Evolutionary conservation across 2,888 invertebrate genomes (phyloP).

Genomic region (Cryptosula pallasiana): DNA sequence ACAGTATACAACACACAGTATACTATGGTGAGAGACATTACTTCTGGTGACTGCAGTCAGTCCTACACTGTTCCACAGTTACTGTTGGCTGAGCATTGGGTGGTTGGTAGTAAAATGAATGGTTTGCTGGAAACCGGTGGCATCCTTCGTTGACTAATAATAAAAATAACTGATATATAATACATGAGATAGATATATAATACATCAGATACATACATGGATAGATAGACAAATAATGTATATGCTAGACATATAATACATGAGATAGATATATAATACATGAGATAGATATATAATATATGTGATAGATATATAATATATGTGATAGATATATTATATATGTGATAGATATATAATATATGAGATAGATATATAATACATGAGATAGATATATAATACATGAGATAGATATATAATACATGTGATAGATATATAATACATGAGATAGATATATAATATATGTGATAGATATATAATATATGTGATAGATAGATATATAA

Average conservation of each 20-base stretch:
- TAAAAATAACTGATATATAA: background rate
- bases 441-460: too few relatives aligned
- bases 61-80: background rate
- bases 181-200: background rate
- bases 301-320: too few relatives aligned
- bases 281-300: background rate
- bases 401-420: too few relatives aligned
- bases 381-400: too few relatives aligned
- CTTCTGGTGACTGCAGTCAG: background rate
- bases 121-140: background rate
- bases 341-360: too few relatives aligned
- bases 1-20: too few relatives aligned
- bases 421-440: too few relatives aligned
- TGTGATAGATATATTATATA: too few relatives aligned
- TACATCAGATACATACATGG: background rate
- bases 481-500: too few relatives aligned
- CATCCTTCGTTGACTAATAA: constrained; percentile 9
- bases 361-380: too few relatives aligned
- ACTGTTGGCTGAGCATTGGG: background rate
- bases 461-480: too few relatives aligned
- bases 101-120: constrained; percentile 14
- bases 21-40: too few relatives aligned
- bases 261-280: background rate
- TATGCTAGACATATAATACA: background rate
- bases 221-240: background rate